Conservation (phyloP, 1,140 invertebrate genomes). For the Schlechtendalia chinensis region DNA sequence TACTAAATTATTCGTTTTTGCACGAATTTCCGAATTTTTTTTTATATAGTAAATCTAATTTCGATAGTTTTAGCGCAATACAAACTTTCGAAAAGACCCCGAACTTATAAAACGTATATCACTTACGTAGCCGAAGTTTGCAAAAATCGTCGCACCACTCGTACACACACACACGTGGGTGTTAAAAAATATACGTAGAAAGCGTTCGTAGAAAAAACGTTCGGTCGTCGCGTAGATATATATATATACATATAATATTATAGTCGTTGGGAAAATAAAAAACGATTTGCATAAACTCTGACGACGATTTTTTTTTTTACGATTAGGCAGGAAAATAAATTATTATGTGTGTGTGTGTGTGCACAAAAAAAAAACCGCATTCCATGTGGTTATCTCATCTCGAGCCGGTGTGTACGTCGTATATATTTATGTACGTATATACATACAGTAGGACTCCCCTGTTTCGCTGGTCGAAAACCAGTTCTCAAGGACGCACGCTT, state of each 20-base stretch:
- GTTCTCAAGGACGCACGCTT: conserved; percentile 43
- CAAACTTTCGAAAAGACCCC: no score
- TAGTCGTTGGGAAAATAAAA: not conserved
- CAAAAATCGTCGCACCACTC: no score
- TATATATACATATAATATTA: no score
- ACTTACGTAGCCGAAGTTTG: no score
- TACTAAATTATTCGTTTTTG: no score
- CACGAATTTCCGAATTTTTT: no score
- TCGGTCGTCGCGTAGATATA: no score
- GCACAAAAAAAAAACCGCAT: conserved; percentile 34
- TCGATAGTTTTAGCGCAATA: no score
- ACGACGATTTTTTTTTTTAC: not conserved
- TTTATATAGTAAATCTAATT: no score
- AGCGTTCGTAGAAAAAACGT: not conserved
- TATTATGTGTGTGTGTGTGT: not conserved
- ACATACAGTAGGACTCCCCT: conserved; percentile 30
- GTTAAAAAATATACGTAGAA: no score
- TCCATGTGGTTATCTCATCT: conserved; percentile 47
- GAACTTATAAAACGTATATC: no score
- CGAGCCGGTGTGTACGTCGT: not conserved
- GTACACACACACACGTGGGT: no score
- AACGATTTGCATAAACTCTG: not conserved
- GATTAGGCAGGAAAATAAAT: conserved; percentile 37
- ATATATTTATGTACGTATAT: not conserved
- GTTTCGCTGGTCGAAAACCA: conserved; percentile 30